Conservation (phyloP, 2,113 vertebrate species). For the Phoenicopterus ruber region DNA sequence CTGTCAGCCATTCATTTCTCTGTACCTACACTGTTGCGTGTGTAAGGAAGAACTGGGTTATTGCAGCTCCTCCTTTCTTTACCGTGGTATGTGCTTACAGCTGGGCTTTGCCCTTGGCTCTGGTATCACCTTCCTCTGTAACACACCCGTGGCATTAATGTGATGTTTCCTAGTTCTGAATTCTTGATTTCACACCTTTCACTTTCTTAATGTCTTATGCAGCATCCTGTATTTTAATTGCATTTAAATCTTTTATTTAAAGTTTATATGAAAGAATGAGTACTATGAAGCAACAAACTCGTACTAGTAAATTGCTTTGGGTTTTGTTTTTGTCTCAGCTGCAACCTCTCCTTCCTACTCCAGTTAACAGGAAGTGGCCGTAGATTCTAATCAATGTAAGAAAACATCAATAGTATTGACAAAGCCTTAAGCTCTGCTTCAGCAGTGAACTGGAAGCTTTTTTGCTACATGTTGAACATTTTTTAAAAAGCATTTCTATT, state of each 20-base stretch:
- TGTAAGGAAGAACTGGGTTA: background rate
- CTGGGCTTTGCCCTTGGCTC: background rate
- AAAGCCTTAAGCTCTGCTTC: background rate
- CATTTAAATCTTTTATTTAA: background rate
- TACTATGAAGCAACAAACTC: background rate
- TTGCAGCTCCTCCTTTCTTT: background rate
- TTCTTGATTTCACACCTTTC: background rate
- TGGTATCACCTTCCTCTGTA: background rate
- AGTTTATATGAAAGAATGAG: background rate
- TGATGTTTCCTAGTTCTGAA: background rate
- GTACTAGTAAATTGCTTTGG: background rate
- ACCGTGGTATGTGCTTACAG: background rate
- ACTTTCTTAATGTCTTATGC: background rate
- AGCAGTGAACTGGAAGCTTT: background rate
- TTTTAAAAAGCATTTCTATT: background rate
- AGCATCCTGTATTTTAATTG: background rate
- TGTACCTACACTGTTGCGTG: accelerated
- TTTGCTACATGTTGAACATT: background rate
- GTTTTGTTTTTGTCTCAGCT: background rate
- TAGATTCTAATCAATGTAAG: background rate
- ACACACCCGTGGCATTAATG: background rate
- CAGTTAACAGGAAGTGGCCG: background rate
- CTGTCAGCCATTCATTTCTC: background rate
- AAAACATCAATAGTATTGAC: background rate
- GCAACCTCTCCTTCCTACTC: background rate